A percentile compares a stretch with the other conserved stretches of the same genome.
Evolutionary conservation across 2,797 vertebrate genomes (phyloP).

Genomic region (Dromococcyx pavoninus): DNA sequence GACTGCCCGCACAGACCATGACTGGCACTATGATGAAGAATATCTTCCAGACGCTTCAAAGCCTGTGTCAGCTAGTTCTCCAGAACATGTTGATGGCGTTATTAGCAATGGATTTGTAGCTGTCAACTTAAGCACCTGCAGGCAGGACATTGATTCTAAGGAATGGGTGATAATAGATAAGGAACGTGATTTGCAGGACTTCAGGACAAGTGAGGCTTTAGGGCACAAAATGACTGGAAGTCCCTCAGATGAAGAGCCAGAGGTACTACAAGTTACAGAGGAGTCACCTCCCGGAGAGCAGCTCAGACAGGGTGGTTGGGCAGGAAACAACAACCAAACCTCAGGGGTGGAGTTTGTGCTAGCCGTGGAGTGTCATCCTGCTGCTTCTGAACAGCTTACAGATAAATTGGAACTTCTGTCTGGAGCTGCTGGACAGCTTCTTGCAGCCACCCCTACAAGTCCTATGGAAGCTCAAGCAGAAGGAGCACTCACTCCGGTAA

Average conservation of each 20-base stretch:
- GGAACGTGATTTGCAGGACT: conserved; percentile 84
- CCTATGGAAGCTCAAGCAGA: conserved; percentile 93
- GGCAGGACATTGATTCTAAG: conserved; percentile 90
- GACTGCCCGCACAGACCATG: conserved; percentile 74
- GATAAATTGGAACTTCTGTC: conserved; percentile 87
- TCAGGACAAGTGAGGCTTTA: conserved; percentile 78
- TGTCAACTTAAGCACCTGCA: conserved; percentile 92
- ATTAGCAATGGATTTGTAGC: conserved; percentile 93
- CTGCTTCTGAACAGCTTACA: conserved; percentile 75
- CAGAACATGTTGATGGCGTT: conserved; percentile 87
- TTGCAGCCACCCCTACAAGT: conserved; percentile 89
- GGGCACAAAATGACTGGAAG: conserved; percentile 85
- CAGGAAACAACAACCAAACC: conserved; percentile 64
- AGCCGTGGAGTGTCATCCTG: conserved; percentile 61
- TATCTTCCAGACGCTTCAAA: conserved; percentile 87
- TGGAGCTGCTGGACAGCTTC: conserved; percentile 80
- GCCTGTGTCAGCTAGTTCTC: conserved; percentile 83
- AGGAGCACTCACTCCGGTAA: conserved; percentile 94
- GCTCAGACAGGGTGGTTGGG: conserved; percentile 52
- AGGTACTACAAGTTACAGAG: conserved; percentile 72
- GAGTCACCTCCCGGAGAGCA: conserved; percentile 78
- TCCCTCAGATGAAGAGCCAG: conserved; percentile 89
- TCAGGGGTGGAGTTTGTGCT: conserved; percentile 66
- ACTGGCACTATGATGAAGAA: conserved; percentile 96
- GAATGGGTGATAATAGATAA: conserved; percentile 98